Conservation (phyloP, 2,113 vertebrate genomes). For the Malurus melanocephalus region DNA sequence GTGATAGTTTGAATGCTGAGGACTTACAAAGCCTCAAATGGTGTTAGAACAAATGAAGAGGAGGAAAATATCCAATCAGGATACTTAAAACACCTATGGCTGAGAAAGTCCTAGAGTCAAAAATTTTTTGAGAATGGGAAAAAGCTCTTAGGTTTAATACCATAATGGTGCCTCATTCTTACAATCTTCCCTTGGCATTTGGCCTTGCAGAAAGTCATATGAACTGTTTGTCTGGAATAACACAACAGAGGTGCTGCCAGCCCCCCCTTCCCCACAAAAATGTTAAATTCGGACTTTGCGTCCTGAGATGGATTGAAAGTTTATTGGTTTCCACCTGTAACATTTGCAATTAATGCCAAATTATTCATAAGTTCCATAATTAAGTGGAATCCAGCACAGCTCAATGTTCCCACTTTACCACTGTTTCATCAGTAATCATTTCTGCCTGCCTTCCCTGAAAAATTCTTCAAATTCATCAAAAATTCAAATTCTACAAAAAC, state of each 20-base stretch:
- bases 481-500: neutral
- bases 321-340: neutral
- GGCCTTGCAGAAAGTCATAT: neutral
- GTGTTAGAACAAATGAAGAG: neutral
- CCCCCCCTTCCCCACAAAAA: accelerated
- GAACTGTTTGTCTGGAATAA: neutral
- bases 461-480: neutral
- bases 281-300: neutral
- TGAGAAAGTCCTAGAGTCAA: neutral
- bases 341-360: neutral
- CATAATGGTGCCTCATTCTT: neutral
- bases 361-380: neutral
- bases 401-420: neutral
- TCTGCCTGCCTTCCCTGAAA: neutral
- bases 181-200: neutral
- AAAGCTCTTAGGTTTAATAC: neutral
- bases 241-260: neutral
- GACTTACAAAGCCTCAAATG: neutral
- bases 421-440: neutral
- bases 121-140: neutral
- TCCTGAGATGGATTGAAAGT: neutral
- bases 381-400: neutral
- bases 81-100: neutral
- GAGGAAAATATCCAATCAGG: neutral
- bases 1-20: neutral